phyloP scores from a whole-genome alignment of 2,797 vertebrate species.

The Macrochelys suwanniensis region DNA sequence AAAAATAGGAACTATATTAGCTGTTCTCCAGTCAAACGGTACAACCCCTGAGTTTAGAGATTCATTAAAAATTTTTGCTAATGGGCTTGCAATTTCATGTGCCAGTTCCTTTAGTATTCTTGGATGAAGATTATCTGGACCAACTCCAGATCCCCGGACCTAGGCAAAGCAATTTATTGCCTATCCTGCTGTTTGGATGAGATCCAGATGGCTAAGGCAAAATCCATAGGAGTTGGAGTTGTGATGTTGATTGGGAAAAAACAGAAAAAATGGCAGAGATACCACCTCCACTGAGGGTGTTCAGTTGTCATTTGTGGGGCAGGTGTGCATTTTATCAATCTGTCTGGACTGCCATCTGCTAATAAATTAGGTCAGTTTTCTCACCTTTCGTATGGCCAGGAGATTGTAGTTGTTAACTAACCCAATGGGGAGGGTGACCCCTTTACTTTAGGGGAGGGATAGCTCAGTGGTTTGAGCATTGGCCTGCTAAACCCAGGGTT shows the following conservation, averaged over 20 bases:
- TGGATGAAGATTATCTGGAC: too few relatives aligned
- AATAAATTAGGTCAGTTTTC: background rate
- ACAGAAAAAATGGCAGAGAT: background rate
- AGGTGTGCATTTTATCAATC: background rate
- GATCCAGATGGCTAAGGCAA: background rate
- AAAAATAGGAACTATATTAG: too few relatives aligned
- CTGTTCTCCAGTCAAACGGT: too few relatives aligned
- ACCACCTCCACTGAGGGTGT: background rate
- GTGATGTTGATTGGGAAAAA: background rate
- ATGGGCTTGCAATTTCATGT: too few relatives aligned
- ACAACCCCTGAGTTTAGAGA: too few relatives aligned
- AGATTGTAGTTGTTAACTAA: background rate
- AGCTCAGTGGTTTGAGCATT: too few relatives aligned
- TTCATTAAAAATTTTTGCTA: too few relatives aligned
- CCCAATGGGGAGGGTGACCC: too few relatives aligned
- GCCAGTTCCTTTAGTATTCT: too few relatives aligned
- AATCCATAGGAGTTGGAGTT: background rate
- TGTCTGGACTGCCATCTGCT: background rate
- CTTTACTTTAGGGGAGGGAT: too few relatives aligned
- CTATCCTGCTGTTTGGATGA: background rate
- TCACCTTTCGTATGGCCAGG: background rate
- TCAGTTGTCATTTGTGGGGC: background rate
- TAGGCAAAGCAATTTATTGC: background rate
- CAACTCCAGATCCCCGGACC: background rate
- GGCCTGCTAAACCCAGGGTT: too few relatives aligned